Percentiles rank a stretch among this genome's conserved stretches.
Evolutionary conservation across 2,113 vertebrate genomes (phyloP).

Genomic region (Aspidoscelis tigris): DNA sequence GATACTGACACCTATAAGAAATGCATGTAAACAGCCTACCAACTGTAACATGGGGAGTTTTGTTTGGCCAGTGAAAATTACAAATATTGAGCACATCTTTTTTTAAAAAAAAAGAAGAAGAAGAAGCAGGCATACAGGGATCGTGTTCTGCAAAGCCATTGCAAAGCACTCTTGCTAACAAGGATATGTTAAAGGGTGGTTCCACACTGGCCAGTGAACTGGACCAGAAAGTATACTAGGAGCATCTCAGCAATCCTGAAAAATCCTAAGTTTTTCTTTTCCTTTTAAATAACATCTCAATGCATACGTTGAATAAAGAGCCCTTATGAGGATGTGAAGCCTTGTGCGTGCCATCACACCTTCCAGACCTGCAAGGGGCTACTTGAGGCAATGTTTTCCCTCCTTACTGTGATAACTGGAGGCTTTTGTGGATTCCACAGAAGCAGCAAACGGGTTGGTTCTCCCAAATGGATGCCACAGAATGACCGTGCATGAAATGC

Average conservation of each 20-base stretch:
- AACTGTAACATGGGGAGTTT: too few species aligned
- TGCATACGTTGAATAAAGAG: not conserved
- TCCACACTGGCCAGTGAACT: too few species aligned
- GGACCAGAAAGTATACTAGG: too few species aligned
- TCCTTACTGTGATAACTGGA: not conserved
- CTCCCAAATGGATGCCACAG: slow-evolving; percentile 46
- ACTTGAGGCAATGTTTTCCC: too few species aligned
- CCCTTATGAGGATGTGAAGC: not conserved
- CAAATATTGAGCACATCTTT: not conserved
- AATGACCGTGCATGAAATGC: slow-evolving; percentile 54
- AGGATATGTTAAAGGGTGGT: not conserved
- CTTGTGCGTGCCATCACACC: too few species aligned
- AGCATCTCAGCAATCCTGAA: too few species aligned
- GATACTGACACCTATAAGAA: not conserved
- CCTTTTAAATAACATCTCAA: not conserved
- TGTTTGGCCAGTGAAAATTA: not conserved
- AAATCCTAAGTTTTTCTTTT: too few species aligned
- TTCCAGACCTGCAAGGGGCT: not conserved
- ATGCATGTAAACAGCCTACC: too few species aligned
- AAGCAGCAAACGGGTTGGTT: slow-evolving; percentile 33
- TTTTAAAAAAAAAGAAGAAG: too few species aligned
- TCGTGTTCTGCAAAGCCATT: not conserved
- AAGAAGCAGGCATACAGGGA: not conserved
- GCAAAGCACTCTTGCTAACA: not conserved
- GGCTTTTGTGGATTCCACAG: slow-evolving; percentile 13